A percentile compares a stretch with the other conserved stretches of the same genome.
phyloP scores from a whole-genome alignment of 1,140 invertebrate genomes.

The Philaenus spumarius region DNA sequence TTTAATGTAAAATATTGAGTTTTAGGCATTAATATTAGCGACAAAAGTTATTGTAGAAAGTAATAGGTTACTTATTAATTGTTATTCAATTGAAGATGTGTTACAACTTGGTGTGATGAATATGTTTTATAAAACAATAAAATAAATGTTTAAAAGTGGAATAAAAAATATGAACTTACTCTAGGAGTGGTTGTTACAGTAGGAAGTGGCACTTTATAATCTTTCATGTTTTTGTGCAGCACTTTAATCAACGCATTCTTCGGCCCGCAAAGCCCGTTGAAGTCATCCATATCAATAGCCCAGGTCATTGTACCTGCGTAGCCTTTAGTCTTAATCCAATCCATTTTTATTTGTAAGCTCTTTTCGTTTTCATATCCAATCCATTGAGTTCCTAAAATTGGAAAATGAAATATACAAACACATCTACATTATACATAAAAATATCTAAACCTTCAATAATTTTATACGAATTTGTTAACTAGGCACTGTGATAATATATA shows the following conservation, averaged over 20 bases:
- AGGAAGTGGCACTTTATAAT: conserved; percentile 65
- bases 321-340: conserved; percentile 71
- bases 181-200: conserved; percentile 58
- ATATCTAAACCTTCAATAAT: too few relatives aligned
- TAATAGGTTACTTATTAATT: too few relatives aligned
- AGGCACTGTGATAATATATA: neutral
- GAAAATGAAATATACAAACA: neutral
- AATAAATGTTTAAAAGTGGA: too few relatives aligned
- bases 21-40: too few relatives aligned
- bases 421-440: too few relatives aligned
- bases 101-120: too few relatives aligned
- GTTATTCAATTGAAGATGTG: too few relatives aligned
- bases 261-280: conserved; percentile 65
- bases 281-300: conserved; percentile 86
- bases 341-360: conserved; percentile 80
- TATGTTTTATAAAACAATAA: too few relatives aligned
- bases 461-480: neutral
- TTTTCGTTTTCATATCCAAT: conserved; percentile 81
- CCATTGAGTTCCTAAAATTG: conserved; percentile 60
- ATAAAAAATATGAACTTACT: conserved; percentile 43
- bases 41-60: too few relatives aligned
- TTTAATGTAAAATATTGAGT: too few relatives aligned
- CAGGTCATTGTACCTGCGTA: conserved; percentile 81
- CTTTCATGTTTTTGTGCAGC: conserved; percentile 62
- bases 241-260: conserved; percentile 64